Evolutionary conservation across 2,888 invertebrate species (phyloP).

Genomic region (Lampropteryx suffumata): DNA sequence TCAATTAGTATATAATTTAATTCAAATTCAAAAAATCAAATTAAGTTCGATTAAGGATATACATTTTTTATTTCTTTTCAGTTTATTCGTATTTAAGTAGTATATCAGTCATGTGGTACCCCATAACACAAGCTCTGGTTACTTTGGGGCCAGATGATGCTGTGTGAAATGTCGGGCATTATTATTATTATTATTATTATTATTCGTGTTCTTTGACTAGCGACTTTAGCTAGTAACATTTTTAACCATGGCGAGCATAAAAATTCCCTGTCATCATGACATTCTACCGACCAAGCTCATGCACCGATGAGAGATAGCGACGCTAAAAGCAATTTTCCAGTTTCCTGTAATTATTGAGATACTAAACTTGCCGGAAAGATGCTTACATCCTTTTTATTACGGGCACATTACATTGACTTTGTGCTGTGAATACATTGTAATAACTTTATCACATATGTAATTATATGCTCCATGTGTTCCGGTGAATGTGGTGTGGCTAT

Average conservation of each 20-base stretch:
- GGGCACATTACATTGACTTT: conserved; percentile 3
- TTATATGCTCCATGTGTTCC: conserved; percentile 4
- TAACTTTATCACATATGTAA: conserved; percentile 8
- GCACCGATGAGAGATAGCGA: conserved; percentile 25
- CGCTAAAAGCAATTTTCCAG: conserved; percentile 41
- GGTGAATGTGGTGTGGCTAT: conserved; percentile 3
- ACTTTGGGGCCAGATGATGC: no score
- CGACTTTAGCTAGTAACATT: background rate
- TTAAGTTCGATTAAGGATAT: no score
- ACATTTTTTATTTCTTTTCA: no score
- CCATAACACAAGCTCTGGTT: no score
- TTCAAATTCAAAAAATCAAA: no score
- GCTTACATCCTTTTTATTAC: conserved; percentile 33
- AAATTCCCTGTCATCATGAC: conserved; percentile 26
- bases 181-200: no score
- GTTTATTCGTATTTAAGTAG: no score
- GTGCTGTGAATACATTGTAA: conserved; percentile 23
- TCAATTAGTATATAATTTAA: no score
- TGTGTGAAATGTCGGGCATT: no score
- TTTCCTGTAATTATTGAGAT: conserved; percentile 47
- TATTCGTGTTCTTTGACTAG: background rate
- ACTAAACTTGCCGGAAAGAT: conserved; percentile 39
- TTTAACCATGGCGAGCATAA: conserved; percentile 10
- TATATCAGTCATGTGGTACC: no score
- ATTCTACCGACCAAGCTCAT: conserved; percentile 23